Evolutionary conservation across 2,888 invertebrate species (phyloP).

Genomic region (Slavum lentiscoides): DNA sequence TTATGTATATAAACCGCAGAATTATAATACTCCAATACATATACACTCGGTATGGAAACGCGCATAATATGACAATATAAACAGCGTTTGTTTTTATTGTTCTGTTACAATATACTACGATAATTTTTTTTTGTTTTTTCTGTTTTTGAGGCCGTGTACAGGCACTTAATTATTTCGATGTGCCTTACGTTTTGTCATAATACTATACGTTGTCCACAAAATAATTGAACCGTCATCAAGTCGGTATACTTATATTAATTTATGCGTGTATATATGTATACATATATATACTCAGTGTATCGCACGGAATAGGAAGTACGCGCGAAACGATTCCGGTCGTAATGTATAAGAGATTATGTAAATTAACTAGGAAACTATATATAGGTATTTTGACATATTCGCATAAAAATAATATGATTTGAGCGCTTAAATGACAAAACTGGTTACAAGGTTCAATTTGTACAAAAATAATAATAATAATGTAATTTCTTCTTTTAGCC

Average conservation of each 20-base stretch:
- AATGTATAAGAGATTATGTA: conserved; percentile 13
- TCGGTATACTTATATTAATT: not conserved
- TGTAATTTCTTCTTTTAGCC: conserved; percentile 4
- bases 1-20: conserved; percentile 10
- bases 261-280: not conserved
- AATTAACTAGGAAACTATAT: conserved; percentile 35
- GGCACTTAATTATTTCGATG: conserved; percentile 16
- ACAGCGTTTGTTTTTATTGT: conserved; percentile 2
- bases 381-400: conserved; percentile 14
- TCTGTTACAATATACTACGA: too few species aligned
- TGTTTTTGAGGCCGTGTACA: conserved; percentile 9
- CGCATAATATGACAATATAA: not conserved
- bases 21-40: not conserved
- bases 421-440: conserved; percentile 33
- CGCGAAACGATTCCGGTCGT: conserved; percentile 30
- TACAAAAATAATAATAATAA: not conserved
- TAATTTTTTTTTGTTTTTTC: not conserved
- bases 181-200: not conserved
- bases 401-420: not conserved
- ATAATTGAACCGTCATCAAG: conserved; percentile 23
- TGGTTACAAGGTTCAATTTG: conserved; percentile 40
- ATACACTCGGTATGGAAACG: not conserved
- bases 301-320: conserved; percentile 47
- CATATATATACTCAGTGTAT: not conserved
- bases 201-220: not conserved